Conservation (phyloP, 2,888 invertebrate genomes). For the Dryomyza anilis region DNA sequence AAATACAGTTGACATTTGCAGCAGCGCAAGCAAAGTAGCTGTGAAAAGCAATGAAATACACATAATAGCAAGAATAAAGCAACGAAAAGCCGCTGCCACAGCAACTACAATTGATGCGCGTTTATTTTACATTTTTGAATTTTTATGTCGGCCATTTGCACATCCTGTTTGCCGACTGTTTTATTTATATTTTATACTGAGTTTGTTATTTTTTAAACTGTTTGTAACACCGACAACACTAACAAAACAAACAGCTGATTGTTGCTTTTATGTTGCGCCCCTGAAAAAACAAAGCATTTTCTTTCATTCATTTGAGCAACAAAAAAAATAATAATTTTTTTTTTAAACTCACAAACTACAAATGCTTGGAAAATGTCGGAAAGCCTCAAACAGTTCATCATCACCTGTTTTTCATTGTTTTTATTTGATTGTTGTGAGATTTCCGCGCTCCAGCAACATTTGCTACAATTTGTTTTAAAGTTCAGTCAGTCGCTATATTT, state of each 20-base stretch:
- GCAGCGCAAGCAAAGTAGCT: too few relatives aligned
- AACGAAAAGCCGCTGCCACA: too few relatives aligned
- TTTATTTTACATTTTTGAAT: too few relatives aligned
- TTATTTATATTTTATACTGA: constrained; percentile 8
- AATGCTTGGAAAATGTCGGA: too few relatives aligned
- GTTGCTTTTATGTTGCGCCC: constrained; percentile 27
- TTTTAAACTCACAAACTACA: too few relatives aligned
- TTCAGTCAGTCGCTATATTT: constrained; percentile 26
- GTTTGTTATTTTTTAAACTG: constrained; percentile 6
- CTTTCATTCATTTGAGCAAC: not conserved
- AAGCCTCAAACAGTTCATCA: not conserved
- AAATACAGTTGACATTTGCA: too few relatives aligned
- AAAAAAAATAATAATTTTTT: too few relatives aligned
- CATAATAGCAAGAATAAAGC: too few relatives aligned
- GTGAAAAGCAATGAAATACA: too few relatives aligned
- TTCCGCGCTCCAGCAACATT: not conserved
- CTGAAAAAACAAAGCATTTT: constrained; percentile 27
- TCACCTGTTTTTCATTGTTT: constrained; percentile 7
- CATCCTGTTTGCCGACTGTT: constrained; percentile 23
- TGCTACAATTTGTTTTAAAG: constrained; percentile 20
- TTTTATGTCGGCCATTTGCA: constrained; percentile 13
- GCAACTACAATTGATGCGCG: too few relatives aligned
- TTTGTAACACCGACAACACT: constrained; percentile 25
- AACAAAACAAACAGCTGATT: constrained; percentile 33
- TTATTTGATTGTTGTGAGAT: constrained; percentile 2